Base-by-base conservation (phyloP, 2,888 invertebrate genomes). In the Philonicus albiceps region DNA sequence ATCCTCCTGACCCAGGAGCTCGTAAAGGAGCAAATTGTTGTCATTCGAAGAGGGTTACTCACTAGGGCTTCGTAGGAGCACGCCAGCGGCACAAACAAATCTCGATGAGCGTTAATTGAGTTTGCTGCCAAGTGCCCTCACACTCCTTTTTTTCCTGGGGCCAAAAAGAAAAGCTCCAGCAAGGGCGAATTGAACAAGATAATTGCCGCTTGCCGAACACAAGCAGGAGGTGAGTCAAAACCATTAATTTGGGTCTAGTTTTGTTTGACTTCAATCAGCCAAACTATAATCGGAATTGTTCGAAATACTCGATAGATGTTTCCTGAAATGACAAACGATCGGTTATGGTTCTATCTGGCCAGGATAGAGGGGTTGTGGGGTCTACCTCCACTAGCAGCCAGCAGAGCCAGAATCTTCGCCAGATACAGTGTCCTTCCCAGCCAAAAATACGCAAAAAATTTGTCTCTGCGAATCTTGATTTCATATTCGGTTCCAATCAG, bases 401-500 rank as follows among this genome's bases (percentile, higher is more conserved):
- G 4, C 16, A 37, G 0, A 16, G 6, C 22, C 13, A 16, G 7
- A 3, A 22, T 37, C 27, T 27, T 16, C 22, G 13, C 22, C 73
- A 43, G n/a, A 19, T 3, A n/a, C 43, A 84, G 43, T 43, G 16
- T 73, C 80, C 73, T 27, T 64, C 11, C 11, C 11, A 64, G 64
- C 64, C 64, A 64, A 80, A 87, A 86, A 87, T 86, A 83, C 83
- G 83, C 64, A 87, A 81, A 81, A 75, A 87, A 86, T 87, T 86
- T 87, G 85, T 85, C 37, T 81, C 40, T 86, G 30, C 76, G 72
- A 85, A 87, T 87, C 86, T 86, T 74, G 84, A 83, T 87, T 73
- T 87, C 40, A 81, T 87, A 87, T 87, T 87, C 86, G 80, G 74
- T 81, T 87, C 87, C 87, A 87, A 87, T 87, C 83, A 83, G 87